Evolutionary conservation across 2,888 invertebrate species (phyloP), one percentile per base, ranked within the genome.

Genomic region (Leptinotarsa haldemani): DNA sequence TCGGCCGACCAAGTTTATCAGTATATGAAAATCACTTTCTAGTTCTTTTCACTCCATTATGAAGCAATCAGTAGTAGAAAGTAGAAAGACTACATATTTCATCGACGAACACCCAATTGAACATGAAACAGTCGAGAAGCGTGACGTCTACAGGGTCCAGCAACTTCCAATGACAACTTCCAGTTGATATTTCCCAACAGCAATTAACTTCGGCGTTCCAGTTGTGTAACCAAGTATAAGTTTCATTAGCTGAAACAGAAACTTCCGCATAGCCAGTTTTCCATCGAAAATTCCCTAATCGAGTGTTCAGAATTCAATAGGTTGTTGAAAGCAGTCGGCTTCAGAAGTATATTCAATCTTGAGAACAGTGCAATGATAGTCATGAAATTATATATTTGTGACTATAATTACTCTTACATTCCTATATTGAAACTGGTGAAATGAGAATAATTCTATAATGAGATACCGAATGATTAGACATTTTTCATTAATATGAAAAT

Each of bases 151-250:
- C 61, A 9, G 30, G 30, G 40, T 40, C 61, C 30, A 61, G 61
- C 16, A 61, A 61, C 30, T 61, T 61, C 12, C 61, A 61, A 61
- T 40, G 40, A 61, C n/a, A 61, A 61, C 61, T 61, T 61, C 40
- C 30, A 61, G 61, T 61, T 61, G 25, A 61, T 61, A 61, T 61
- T 61, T 30, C 61, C 40, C 40, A 25, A 40, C 61, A 61, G 61
- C 61, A 61, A 61, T 30, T 61, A 61, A 61, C 61, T 61, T 61
- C 40, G n/a, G 40, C n/a, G 61, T 61, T 40, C 61, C 61, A 61
- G 61, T 61, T 61, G 61, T 61, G 61, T 61, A 61, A 40, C 40
- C 61, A 30, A 61, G 61, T 61, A 61, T 61, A 61, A 61, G 61
- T 61, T 61, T 61, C 61, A 61, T 61, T 61, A 61, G 40, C 40